phyloP scores from a whole-genome alignment of 2,113 vertebrate species.

The Eretmochelys imbricata region DNA sequence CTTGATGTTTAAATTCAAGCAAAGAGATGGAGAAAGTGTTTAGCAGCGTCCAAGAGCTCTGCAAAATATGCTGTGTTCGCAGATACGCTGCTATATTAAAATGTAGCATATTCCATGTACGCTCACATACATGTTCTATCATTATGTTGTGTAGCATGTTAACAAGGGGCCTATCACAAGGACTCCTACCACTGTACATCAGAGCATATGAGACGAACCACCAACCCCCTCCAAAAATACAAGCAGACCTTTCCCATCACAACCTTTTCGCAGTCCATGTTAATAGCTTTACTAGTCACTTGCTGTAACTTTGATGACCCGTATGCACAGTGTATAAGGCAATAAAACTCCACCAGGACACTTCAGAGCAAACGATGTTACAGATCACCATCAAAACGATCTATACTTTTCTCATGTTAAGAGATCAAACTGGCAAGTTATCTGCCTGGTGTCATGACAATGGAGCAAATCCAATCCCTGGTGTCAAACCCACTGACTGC shows the following conservation, averaged over 20 bases:
- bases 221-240: fast-evolving
- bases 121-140: background rate
- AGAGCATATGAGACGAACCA: background rate
- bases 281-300: constrained; percentile 77
- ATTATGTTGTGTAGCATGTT: background rate
- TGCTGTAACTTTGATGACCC: background rate
- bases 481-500: fast-evolving
- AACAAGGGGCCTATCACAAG: background rate
- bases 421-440: fast-evolving
- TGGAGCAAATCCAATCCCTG: background rate
- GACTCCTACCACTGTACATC: fast-evolving
- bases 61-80: fast-evolving
- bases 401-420: fast-evolving
- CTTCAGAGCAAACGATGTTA: fast-evolving
- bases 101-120: background rate
- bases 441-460: background rate
- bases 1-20: background rate
- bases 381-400: fast-evolving
- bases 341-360: background rate
- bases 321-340: fast-evolving
- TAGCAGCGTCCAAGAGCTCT: background rate
- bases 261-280: constrained; percentile 74
- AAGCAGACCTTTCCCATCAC: constrained; percentile 26
- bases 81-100: background rate
- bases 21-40: background rate